Conservation (phyloP, 2,888 invertebrate genomes). For the Thyatira batis region DNA sequence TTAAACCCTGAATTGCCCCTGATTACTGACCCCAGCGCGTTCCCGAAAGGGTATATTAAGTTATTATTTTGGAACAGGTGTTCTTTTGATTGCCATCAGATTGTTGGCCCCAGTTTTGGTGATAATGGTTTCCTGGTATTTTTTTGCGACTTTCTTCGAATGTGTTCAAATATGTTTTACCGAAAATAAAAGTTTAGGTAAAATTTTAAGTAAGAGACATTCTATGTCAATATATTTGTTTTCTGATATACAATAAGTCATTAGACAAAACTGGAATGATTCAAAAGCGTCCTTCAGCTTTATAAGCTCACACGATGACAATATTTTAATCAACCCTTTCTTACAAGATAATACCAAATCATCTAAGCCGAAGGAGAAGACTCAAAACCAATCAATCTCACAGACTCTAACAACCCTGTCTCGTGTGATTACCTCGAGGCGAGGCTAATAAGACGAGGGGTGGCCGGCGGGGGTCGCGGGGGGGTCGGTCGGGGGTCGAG, state of each 20-base stretch:
- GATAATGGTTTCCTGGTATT: too few relatives aligned
- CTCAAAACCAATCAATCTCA: constrained; percentile 57
- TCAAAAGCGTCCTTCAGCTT: too few relatives aligned
- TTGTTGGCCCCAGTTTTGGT: background rate
- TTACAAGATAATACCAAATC: background rate
- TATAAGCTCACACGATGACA: too few relatives aligned
- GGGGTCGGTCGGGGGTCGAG: constrained; percentile 14
- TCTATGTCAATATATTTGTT: too few relatives aligned
- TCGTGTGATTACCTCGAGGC: constrained; percentile 55
- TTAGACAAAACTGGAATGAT: too few relatives aligned
- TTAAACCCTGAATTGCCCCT: background rate
- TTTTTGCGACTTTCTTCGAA: too few relatives aligned
- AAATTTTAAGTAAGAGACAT: too few relatives aligned
- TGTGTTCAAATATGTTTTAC: too few relatives aligned
- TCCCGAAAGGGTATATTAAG: constrained; percentile 8
- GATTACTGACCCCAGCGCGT: background rate
- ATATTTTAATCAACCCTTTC: background rate
- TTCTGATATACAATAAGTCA: too few relatives aligned
- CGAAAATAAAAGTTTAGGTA: too few relatives aligned
- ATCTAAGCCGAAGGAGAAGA: background rate
- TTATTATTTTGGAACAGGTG: background rate
- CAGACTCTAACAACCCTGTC: constrained; percentile 38
- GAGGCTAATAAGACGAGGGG: constrained; percentile 40
- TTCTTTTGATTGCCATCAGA: background rate
- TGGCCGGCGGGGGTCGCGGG: constrained; percentile 15